Base-by-base conservation (phyloP, 2,797 vertebrate species). In the Paramormyrops hopkinsi region DNA sequence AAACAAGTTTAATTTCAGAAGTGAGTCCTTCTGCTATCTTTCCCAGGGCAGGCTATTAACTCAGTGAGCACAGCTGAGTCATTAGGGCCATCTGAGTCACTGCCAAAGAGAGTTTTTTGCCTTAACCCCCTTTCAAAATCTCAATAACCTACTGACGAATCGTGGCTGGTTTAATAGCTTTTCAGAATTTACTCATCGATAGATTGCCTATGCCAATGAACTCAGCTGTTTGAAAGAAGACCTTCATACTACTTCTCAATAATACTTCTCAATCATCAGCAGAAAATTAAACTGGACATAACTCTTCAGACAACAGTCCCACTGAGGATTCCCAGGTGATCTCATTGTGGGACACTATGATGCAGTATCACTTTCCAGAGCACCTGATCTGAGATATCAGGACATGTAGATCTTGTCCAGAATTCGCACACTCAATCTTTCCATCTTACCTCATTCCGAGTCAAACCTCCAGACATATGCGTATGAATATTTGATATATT, bases 401-500 rank as follows among this genome's bases (percentile, higher is more conserved):
- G 5, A 86, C 50, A 86, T 12, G 50, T 29, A 14, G 44, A 19
- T 29, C 29, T 41, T 56, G 5, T 87, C 86, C 48, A 51, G 14
- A n/a, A 51, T 17, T 12, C 48, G 17, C 53, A 59, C 5, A n/a
- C 53, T 53, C 51, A n/a, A 0, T 19, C 53, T 17, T 87, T 59
- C 53, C 50, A 59, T 29, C 48, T 85, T 50, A 50, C 19, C 82
- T 14, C 82, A 85, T 82, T 82, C 41, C 19, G 46, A 84, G n/a
- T 22, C 82, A 56, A 51, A 33, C 6, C 29, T 59, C 86, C 86
- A 41, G 51, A 56, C 33, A 87, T 37, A 56, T 53, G 33, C 14
- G 3, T 51, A 56, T 87, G 33, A 87, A 87, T 87, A 87, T 87
- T 87, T 87, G n/a, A 87, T 37, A 41, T 87, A 17, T 86, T 51